phyloP scores from a whole-genome alignment of 2,113 vertebrate genomes.

The Toxotes jaculatrix region DNA sequence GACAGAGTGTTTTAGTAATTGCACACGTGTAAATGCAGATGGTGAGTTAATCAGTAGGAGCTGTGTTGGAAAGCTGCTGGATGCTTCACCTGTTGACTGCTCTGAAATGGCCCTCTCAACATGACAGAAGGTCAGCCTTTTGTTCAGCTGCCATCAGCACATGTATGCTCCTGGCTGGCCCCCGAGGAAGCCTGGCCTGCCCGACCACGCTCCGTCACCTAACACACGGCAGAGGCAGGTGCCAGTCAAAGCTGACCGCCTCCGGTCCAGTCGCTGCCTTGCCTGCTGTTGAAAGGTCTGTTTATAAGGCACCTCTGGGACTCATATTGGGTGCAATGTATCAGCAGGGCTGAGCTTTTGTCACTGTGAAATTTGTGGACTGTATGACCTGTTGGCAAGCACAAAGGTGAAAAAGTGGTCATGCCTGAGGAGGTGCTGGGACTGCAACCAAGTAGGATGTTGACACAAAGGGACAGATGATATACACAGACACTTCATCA shows the following conservation, averaged over 20 bases:
- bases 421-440: slow-evolving; percentile 60
- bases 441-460: slow-evolving; percentile 74
- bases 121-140: slow-evolving; percentile 65
- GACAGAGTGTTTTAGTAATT: slow-evolving; percentile 4
- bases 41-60: slow-evolving; percentile 19
- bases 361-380: slow-evolving; percentile 12
- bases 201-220: neutral
- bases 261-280: neutral
- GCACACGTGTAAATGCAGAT: slow-evolving; percentile 9
- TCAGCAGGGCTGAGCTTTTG: slow-evolving; percentile 38
- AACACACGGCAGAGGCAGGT: slow-evolving; percentile 65
- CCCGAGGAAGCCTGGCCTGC: slow-evolving; percentile 36
- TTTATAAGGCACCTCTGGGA: slow-evolving; percentile 53
- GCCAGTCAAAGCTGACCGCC: slow-evolving; percentile 59
- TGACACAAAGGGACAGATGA: slow-evolving; percentile 72
- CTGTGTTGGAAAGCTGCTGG: slow-evolving; percentile 53
- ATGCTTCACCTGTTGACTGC: slow-evolving; percentile 53
- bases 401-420: slow-evolving; percentile 36
- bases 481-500: slow-evolving; percentile 60
- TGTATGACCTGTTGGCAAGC: slow-evolving; percentile 44
- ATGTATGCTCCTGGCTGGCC: slow-evolving; percentile 54
- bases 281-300: slow-evolving; percentile 38
- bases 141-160: slow-evolving; percentile 78
- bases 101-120: slow-evolving; percentile 50
- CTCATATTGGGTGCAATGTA: slow-evolving; percentile 10